Evolutionary conservation across 2,113 vertebrate genomes (phyloP).

Genomic region (Datnioides undecimradiatus): DNA sequence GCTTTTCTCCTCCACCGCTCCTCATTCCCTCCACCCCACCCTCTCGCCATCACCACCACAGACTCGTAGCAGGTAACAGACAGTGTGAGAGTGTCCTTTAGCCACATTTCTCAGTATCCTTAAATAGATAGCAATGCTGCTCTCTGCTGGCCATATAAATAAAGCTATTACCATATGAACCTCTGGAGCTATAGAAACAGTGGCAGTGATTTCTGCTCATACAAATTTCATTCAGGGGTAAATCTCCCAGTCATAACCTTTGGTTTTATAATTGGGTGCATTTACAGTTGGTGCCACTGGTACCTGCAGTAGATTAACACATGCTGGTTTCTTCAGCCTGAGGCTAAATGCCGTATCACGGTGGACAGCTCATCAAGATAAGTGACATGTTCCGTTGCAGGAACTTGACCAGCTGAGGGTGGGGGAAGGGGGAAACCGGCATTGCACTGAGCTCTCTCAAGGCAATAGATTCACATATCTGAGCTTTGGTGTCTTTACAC

Average conservation of each 20-base stretch:
- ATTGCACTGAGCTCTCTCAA: slow-evolving; percentile 11
- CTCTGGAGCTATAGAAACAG: not conserved
- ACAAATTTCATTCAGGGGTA: not conserved
- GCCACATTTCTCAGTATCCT: not conserved
- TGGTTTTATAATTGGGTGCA: slow-evolving; percentile 2
- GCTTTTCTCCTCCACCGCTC: slow-evolving; percentile 5
- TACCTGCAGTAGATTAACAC: slow-evolving; percentile 18
- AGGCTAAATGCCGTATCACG: slow-evolving; percentile 32
- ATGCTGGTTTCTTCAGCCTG: slow-evolving; percentile 19
- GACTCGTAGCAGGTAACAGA: slow-evolving; percentile 34
- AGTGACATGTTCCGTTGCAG: slow-evolving; percentile 34
- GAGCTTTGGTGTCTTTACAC: slow-evolving; percentile 25
- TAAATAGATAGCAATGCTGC: slow-evolving; percentile 77
- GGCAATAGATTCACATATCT: slow-evolving; percentile 16
- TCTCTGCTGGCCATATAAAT: slow-evolving; percentile 69
- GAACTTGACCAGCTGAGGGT: slow-evolving; percentile 19
- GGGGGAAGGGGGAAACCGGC: not conserved
- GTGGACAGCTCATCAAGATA: slow-evolving; percentile 40
- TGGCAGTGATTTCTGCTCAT: not conserved
- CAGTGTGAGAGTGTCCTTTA: not conserved
- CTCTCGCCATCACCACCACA: not conserved
- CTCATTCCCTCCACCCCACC: slow-evolving; percentile 13
- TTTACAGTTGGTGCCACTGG: slow-evolving; percentile 5
- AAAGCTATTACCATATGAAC: slow-evolving; percentile 6
- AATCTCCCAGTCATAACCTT: slow-evolving; percentile 13